These are phyloP conservation scores for Maccullochella peelii DNA, from an alignment of 2,113 vertebrate species.

Conservation along the genomic window DNA sequence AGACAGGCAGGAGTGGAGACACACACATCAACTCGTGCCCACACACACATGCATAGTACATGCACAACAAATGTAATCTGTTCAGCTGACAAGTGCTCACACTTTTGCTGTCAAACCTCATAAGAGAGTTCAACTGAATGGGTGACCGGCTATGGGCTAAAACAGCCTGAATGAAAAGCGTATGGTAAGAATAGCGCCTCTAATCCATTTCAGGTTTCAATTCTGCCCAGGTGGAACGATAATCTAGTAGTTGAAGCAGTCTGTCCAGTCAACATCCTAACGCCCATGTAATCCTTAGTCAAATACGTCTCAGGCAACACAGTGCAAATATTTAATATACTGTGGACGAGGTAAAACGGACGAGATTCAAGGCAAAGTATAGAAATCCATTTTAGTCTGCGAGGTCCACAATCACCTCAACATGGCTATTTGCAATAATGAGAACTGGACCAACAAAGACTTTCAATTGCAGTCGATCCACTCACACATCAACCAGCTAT, in stretches of 20 bases:
- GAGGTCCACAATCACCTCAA: slow-evolving; percentile 11
- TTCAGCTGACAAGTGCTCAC: slow-evolving; percentile 74
- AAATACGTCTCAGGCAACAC: slow-evolving; percentile 44
- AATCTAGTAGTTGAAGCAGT: slow-evolving; percentile 48
- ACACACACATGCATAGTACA: slow-evolving; percentile 56
- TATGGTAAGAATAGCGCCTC: slow-evolving; percentile 65
- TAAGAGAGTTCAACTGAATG: slow-evolving; percentile 72
- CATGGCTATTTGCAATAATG: slow-evolving; percentile 27
- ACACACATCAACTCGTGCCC: slow-evolving; percentile 45
- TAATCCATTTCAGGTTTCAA: slow-evolving; percentile 72
- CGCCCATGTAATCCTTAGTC: slow-evolving; percentile 51
- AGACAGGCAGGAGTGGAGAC: slow-evolving; percentile 27
- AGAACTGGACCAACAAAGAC: slow-evolving; percentile 39
- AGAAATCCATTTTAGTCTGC: neutral
- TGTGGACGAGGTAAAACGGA: slow-evolving; percentile 11
- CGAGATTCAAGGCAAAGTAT: slow-evolving; percentile 4
- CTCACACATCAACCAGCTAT: slow-evolving; percentile 17
- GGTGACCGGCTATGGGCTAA: slow-evolving; percentile 62
- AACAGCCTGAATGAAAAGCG: slow-evolving; percentile 58
- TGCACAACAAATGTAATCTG: slow-evolving; percentile 79
- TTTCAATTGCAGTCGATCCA: neutral
- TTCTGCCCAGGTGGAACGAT: slow-evolving; percentile 58
- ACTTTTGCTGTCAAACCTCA: slow-evolving; percentile 76
- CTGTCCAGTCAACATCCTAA: slow-evolving; percentile 48
- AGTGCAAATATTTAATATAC: slow-evolving; percentile 35